Conservation (phyloP, 2,888 invertebrate species). For the Xylota sylvarum region DNA sequence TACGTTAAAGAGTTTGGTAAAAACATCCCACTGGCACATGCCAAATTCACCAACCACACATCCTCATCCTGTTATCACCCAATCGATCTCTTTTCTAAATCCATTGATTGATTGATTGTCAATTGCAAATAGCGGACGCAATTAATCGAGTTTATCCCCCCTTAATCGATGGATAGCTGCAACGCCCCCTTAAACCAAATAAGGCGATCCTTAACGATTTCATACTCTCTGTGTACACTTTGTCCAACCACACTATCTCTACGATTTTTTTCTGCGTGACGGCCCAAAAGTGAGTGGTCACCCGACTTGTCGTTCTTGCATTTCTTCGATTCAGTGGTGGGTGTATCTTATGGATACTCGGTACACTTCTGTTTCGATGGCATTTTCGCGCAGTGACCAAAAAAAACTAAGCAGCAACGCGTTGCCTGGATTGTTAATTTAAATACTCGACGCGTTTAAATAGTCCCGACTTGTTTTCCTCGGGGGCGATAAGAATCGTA, state of each 20-base stretch:
- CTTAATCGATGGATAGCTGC: conserved; percentile 12
- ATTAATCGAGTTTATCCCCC: conserved; percentile 40
- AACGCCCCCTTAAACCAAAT: conserved; percentile 21
- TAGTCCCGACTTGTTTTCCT: conserved; percentile 39
- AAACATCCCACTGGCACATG: conserved; percentile 12
- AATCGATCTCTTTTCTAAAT: conserved; percentile 26
- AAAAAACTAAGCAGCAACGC: conserved; percentile 24
- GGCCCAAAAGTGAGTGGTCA: conserved; percentile 36
- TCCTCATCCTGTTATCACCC: conserved; percentile 26
- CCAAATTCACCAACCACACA: conserved; percentile 21
- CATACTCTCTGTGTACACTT: conserved; percentile 27
- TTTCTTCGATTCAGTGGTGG: conserved; percentile 15
- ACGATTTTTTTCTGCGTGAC: conserved; percentile 33
- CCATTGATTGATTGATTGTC: conserved; percentile 46
- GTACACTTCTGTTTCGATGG: conserved; percentile 1
- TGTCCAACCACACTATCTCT: conserved; percentile 2
- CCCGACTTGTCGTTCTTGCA: not conserved
- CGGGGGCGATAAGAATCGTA: conserved; percentile 42
- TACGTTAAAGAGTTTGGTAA: no score
- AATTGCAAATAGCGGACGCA: conserved; percentile 49
- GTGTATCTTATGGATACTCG: conserved; percentile 29
- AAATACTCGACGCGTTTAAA: conserved; percentile 57
- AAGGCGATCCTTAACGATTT: conserved; percentile 50
- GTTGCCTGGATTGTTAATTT: conserved; percentile 49
- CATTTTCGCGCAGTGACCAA: conserved; percentile 17